Evolutionary conservation across 2,888 invertebrate genomes (phyloP).

Genomic region (Hipparchia sbordonii): DNA sequence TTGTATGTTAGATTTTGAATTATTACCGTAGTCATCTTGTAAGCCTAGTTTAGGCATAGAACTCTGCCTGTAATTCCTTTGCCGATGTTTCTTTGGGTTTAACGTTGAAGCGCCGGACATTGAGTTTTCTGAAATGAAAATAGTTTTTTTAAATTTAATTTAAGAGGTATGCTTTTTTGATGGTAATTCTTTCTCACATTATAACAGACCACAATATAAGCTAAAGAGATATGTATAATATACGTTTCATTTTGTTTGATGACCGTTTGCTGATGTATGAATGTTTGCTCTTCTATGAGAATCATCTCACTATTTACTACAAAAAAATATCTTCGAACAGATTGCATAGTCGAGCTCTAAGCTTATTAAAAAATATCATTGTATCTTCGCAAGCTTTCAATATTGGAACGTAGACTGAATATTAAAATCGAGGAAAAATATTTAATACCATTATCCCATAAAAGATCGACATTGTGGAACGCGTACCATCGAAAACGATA

Average conservation of each 20-base stretch:
- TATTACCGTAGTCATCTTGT: conserved; percentile 72
- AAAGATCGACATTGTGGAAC: background rate
- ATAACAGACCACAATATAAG: too few relatives aligned
- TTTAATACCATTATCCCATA: background rate
- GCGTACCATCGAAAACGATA: background rate
- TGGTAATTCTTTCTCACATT: too few relatives aligned
- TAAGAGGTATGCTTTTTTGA: too few relatives aligned
- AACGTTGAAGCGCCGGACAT: conserved; percentile 77
- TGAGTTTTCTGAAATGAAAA: conserved; percentile 68
- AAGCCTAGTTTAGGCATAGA: conserved; percentile 79
- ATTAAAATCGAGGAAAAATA: background rate
- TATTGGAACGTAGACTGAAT: background rate
- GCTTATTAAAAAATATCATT: background rate
- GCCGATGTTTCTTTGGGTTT: conserved; percentile 73
- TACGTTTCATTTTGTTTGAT: too few relatives aligned
- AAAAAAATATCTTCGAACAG: too few relatives aligned
- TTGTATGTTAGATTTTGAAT: background rate
- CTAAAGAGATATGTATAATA: too few relatives aligned
- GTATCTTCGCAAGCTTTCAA: background rate
- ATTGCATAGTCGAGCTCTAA: too few relatives aligned
- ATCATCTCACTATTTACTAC: too few relatives aligned
- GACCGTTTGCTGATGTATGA: too few relatives aligned
- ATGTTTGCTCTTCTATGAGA: too few relatives aligned
- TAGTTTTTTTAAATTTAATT: background rate
- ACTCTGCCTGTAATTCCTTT: conserved; percentile 77